phyloP scores from a whole-genome alignment of 1,140 invertebrate species.

The Doryteuthis pealeii region DNA sequence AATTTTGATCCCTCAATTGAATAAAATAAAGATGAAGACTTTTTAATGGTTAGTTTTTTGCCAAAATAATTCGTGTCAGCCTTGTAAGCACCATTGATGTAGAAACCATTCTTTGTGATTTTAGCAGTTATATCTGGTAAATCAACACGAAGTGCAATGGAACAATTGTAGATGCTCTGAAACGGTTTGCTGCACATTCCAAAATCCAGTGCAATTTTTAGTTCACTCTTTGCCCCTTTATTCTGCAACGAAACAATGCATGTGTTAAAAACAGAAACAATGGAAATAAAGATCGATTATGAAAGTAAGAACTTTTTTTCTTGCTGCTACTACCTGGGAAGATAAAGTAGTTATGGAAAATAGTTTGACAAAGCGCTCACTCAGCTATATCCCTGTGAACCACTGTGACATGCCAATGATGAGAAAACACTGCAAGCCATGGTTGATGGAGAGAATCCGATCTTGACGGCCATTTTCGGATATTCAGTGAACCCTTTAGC shows the following conservation, averaged over 20 bases:
- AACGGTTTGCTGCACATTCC: background rate
- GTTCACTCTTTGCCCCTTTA: background rate
- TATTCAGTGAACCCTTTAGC: too few relatives aligned
- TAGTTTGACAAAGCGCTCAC: too few relatives aligned
- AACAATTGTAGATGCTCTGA: background rate
- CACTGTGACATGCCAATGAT: too few relatives aligned
- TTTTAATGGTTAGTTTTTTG: background rate
- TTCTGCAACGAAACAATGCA: background rate
- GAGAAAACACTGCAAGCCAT: too few relatives aligned
- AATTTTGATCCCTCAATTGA: background rate
- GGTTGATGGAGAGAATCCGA: too few relatives aligned
- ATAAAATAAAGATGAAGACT: background rate
- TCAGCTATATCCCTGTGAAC: too few relatives aligned
- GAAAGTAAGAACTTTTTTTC: too few relatives aligned
- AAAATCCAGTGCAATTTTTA: background rate
- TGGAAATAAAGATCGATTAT: too few relatives aligned
- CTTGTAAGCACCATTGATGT: background rate
- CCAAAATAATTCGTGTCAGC: background rate
- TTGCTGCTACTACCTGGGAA: too few relatives aligned
- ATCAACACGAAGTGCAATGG: background rate
- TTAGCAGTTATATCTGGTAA: background rate
- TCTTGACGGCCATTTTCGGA: too few relatives aligned
- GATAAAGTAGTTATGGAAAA: too few relatives aligned
- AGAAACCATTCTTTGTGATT: background rate
- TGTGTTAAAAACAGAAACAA: too few relatives aligned